phyloP scores from a whole-genome alignment of 2,797 vertebrate genomes.

The Cheirogaleus major region DNA sequence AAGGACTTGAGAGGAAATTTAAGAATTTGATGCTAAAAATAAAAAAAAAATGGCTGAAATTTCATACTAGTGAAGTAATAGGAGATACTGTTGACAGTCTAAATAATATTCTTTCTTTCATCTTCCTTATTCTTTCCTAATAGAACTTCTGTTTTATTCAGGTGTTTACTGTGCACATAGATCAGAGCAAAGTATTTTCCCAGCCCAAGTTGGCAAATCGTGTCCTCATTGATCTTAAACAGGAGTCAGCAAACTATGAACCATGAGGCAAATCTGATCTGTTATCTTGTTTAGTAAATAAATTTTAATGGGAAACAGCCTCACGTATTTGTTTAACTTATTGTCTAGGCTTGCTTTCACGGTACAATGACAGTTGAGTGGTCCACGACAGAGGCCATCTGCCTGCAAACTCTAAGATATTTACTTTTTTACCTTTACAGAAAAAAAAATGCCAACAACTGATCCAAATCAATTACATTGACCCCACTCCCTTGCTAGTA shows the following conservation, averaged over 20 bases:
- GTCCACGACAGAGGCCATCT: neutral
- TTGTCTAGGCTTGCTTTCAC: neutral
- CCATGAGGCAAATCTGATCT: neutral
- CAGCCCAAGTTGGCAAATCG: neutral
- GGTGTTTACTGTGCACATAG: neutral
- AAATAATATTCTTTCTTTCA: neutral
- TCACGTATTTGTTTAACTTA: neutral
- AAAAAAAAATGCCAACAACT: neutral
- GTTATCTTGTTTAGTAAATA: neutral
- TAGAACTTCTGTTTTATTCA: neutral
- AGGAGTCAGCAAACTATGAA: neutral
- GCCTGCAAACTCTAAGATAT: neutral
- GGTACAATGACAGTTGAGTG: neutral
- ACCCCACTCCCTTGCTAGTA: neutral
- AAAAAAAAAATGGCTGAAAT: neutral
- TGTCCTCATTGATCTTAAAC: neutral
- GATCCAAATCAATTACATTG: neutral
- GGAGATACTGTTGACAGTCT: neutral
- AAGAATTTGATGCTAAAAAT: neutral
- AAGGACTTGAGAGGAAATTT: neutral
- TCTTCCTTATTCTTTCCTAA: neutral
- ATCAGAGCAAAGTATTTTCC: too few species aligned
- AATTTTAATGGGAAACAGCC: neutral
- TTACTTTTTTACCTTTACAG: neutral
- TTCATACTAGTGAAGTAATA: neutral